These are phyloP conservation scores for Barypeithes pellucidus DNA, from an alignment of 2,888 invertebrate species.

Conservation along the genomic window DNA sequence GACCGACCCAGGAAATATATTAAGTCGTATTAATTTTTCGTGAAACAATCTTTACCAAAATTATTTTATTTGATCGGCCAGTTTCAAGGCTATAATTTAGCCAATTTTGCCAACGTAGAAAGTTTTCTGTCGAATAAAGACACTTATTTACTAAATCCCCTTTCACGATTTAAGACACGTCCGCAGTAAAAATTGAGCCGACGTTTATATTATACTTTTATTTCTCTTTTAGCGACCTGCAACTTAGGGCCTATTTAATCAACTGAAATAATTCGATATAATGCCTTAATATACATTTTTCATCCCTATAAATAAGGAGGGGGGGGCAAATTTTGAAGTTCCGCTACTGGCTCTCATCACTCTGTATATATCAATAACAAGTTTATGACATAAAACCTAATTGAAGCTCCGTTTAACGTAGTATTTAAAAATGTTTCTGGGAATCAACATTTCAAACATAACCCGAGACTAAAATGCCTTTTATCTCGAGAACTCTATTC, in stretches of 20 bases:
- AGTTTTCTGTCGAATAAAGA: slow-evolving; percentile 9
- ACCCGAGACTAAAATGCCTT: not conserved
- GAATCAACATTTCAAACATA: not conserved
- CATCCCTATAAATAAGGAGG: too few relatives aligned
- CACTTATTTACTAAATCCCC: not conserved
- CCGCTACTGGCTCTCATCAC: too few relatives aligned
- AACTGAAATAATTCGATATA: not conserved
- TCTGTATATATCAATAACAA: too few relatives aligned
- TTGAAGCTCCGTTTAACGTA: too few relatives aligned
- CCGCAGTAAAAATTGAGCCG: not conserved
- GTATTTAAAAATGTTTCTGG: too few relatives aligned
- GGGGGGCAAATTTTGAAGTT: too few relatives aligned
- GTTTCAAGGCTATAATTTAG: not conserved
- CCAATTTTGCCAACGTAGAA: not conserved
- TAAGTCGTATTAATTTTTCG: too few relatives aligned
- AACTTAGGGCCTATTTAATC: not conserved
- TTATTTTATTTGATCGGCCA: not conserved
- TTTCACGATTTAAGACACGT: slow-evolving; percentile 9
- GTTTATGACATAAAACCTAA: too few relatives aligned
- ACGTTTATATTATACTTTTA: slow-evolving; percentile 10
- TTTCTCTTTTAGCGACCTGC: slow-evolving; percentile 12
- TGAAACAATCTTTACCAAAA: too few relatives aligned
- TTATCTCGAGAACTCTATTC: slow-evolving; percentile 7
- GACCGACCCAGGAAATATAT: too few relatives aligned
- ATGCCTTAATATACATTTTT: too few relatives aligned